Conservation (phyloP, 2,888 invertebrate genomes). For the Apodemia zela region DNA sequence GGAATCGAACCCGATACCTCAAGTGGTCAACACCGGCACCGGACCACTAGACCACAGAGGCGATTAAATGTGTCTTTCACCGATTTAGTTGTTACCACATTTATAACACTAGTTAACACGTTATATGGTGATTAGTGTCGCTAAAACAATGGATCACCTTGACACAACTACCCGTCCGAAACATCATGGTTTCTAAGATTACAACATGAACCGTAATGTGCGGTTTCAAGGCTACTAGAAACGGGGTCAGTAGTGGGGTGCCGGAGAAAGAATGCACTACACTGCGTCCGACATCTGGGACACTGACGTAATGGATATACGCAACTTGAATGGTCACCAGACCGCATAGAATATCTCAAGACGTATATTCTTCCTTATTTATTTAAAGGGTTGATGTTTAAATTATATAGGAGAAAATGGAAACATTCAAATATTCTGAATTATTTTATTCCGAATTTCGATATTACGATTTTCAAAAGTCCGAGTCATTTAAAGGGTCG, state of each 20-base stretch:
- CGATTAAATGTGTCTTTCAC: too few species aligned
- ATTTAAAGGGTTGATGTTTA: too few species aligned
- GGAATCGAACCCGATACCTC: too few species aligned
- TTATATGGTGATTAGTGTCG: neutral
- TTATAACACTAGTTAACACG: neutral
- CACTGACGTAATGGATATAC: constrained; percentile 49
- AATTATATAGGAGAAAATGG: too few species aligned
- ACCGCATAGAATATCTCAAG: constrained; percentile 8
- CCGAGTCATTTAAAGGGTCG: too few species aligned
- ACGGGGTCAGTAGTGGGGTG: constrained; percentile 41
- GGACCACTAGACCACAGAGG: too few species aligned
- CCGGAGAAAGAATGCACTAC: constrained; percentile 27
- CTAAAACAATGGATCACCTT: constrained; percentile 43
- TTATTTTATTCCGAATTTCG: too few species aligned
- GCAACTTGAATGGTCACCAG: constrained; percentile 36
- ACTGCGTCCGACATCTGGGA: constrained; percentile 37
- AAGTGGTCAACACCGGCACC: too few species aligned
- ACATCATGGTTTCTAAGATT: constrained; percentile 47
- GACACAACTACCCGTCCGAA: constrained; percentile 45
- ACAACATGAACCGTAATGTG: constrained; percentile 47
- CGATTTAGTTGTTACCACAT: neutral
- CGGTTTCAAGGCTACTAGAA: constrained; percentile 55
- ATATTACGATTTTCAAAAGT: too few species aligned
- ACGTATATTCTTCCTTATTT: neutral
- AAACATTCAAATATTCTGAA: too few species aligned